phyloP scores from a whole-genome alignment of 1,140 invertebrate genomes.

The Dinoponera quadriceps region DNA sequence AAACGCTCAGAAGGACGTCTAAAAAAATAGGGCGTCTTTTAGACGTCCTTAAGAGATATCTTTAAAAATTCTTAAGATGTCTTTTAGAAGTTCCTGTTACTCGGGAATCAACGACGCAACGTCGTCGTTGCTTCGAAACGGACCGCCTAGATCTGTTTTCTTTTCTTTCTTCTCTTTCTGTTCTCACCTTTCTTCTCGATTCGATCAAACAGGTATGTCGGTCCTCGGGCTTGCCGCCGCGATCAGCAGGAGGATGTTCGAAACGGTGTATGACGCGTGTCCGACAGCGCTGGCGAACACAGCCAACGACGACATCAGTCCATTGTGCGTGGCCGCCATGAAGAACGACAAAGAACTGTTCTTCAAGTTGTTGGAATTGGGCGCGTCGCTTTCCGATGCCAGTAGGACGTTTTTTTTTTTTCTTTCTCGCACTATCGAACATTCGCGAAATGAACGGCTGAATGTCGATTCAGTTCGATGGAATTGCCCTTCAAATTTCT shows the following conservation, averaged over 20 bases:
- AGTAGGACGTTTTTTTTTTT: constrained; percentile 70
- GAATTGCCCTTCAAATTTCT: too few species aligned
- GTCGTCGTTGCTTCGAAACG: too few species aligned
- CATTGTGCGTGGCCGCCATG: constrained; percentile 81
- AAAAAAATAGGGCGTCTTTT: too few species aligned
- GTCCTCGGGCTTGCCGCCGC: constrained; percentile 78
- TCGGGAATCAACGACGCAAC: too few species aligned
- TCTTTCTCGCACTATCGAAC: not conserved
- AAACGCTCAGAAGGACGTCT: too few species aligned
- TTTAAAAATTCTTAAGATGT: too few species aligned
- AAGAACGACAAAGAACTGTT: constrained; percentile 81
- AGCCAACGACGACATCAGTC: constrained; percentile 79
- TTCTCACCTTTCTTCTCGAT: not conserved
- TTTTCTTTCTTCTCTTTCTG: too few species aligned
- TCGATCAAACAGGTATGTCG: constrained; percentile 76
- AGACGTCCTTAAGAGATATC: too few species aligned
- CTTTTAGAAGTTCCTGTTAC: too few species aligned
- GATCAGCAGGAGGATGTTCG: constrained; percentile 78
- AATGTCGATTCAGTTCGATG: too few species aligned
- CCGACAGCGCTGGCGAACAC: constrained; percentile 74
- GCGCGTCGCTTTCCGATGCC: constrained; percentile 69
- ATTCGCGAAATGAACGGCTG: not conserved
- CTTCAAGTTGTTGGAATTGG: constrained; percentile 76
- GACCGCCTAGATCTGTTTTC: too few species aligned
- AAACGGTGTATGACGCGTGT: constrained; percentile 75